Evolutionary conservation across 2,113 vertebrate species (phyloP).

Genomic region (Labrus mixtus): DNA sequence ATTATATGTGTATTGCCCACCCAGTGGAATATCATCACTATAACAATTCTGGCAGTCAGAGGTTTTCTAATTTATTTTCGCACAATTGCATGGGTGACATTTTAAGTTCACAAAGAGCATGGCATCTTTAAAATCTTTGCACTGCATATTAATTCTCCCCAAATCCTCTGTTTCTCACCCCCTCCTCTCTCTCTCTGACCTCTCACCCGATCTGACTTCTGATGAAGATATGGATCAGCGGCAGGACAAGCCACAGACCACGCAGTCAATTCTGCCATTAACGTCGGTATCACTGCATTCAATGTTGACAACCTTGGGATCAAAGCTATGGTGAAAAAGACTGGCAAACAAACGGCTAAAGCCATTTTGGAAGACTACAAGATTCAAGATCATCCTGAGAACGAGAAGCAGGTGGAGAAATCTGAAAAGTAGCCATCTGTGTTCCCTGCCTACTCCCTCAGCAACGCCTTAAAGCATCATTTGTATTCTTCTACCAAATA

Average conservation of each 20-base stretch:
- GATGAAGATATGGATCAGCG: conserved; percentile 91
- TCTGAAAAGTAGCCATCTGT: conserved; percentile 58
- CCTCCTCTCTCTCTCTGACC: conserved; percentile 24
- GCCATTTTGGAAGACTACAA: conserved; percentile 94
- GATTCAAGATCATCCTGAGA: conserved; percentile 78
- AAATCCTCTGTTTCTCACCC: conserved; percentile 10
- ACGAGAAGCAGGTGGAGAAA: conserved; percentile 62
- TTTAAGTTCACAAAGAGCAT: conserved; percentile 20
- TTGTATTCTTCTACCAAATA: conserved; percentile 52
- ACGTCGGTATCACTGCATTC: conserved; percentile 93
- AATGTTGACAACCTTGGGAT: conserved; percentile 96
- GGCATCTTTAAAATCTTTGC: conserved; percentile 17
- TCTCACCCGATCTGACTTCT: conserved; percentile 56
- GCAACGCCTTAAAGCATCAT: conserved; percentile 67
- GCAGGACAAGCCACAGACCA: conserved; percentile 93
- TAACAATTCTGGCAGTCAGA: neutral
- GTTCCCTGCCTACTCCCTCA: conserved; percentile 4
- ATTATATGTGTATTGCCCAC: neutral
- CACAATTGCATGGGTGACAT: conserved; percentile 59
- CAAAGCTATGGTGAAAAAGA: conserved; percentile 95
- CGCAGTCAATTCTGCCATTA: conserved; percentile 94
- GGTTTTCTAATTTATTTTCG: conserved; percentile 1
- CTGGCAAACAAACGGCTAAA: conserved; percentile 91
- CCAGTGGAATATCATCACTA: neutral
- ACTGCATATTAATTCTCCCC: conserved; percentile 19